A percentile compares a stretch with the other conserved stretches of the same genome.
phyloP scores from a whole-genome alignment of 1,140 invertebrate genomes.

The Sarcophaga peregrina region DNA sequence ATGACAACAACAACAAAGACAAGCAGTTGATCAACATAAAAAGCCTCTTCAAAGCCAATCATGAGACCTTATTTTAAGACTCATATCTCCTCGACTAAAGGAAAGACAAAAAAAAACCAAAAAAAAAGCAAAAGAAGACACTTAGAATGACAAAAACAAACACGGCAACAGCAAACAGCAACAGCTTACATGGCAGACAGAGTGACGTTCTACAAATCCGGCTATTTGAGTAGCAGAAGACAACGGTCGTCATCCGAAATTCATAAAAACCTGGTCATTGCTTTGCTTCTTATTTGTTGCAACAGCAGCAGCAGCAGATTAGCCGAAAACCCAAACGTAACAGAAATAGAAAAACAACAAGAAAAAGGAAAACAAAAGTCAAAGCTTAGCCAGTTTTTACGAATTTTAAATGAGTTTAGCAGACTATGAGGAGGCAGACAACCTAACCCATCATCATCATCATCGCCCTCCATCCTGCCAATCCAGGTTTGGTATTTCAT shows the following conservation, averaged over 20 bases:
- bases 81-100: background rate
- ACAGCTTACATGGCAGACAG: slow-evolving; percentile 28
- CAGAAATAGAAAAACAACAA: background rate
- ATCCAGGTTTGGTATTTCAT: background rate
- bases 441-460: background rate
- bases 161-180: background rate
- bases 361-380: background rate
- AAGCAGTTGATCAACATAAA: background rate
- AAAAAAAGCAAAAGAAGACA: too few species aligned
- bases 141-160: background rate
- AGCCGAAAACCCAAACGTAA: background rate
- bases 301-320: slow-evolving; percentile 6
- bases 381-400: background rate
- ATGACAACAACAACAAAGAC: background rate
- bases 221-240: slow-evolving; percentile 11
- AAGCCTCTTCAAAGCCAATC: too few species aligned
- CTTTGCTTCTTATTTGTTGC: background rate
- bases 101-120: background rate
- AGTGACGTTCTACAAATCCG: slow-evolving; percentile 36
- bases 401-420: slow-evolving; percentile 36
- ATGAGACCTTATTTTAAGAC: background rate
- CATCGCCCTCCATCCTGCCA: background rate
- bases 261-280: background rate
- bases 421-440: slow-evolving; percentile 28
- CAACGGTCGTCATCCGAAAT: background rate